A percentile compares a stretch with the other conserved stretches of the same genome.
Evolutionary conservation across 2,888 invertebrate species (phyloP).

Genomic region (Pemphredon lugubris): DNA sequence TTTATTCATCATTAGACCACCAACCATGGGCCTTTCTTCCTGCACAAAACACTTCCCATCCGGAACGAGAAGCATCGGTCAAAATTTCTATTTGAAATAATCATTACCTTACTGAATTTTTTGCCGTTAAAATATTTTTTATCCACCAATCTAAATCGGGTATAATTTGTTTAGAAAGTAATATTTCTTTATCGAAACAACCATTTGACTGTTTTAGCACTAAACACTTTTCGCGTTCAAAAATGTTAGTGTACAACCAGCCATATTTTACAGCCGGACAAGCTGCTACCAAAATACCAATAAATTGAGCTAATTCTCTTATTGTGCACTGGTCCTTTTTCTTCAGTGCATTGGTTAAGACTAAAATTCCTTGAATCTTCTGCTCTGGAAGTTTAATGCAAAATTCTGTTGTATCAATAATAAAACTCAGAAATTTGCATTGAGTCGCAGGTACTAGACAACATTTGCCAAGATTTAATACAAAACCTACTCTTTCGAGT

Average conservation of each 20-base stretch:
- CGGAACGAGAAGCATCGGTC: constrained; percentile 52
- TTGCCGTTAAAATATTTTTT: constrained; percentile 13
- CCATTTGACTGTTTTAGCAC: constrained; percentile 15
- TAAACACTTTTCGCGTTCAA: constrained; percentile 31
- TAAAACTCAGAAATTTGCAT: constrained; percentile 44
- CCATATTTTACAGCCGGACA: constrained; percentile 45
- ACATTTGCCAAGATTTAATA: no score
- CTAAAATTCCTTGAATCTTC: no score
- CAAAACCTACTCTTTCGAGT: no score
- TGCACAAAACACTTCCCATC: constrained; percentile 48
- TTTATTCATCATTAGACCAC: background rate
- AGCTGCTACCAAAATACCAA: constrained; percentile 33
- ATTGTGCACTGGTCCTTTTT: constrained; percentile 29
- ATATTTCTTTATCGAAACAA: constrained; percentile 40
- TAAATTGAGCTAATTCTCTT: constrained; percentile 31
- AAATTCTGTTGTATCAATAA: constrained; percentile 21
- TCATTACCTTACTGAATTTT: constrained; percentile 24
- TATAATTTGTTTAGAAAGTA: background rate
- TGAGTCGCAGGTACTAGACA: no score
- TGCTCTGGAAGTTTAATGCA: no score
- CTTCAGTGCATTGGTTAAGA: constrained; percentile 12
- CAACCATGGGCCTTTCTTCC: constrained; percentile 15
- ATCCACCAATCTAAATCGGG: constrained; percentile 47
- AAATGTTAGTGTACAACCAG: no score
- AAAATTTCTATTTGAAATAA: constrained; percentile 37